Percentiles rank a stretch among this genome's conserved stretches.
phyloP scores from a whole-genome alignment of 2,888 invertebrate genomes.

The Athetis lepigone region DNA sequence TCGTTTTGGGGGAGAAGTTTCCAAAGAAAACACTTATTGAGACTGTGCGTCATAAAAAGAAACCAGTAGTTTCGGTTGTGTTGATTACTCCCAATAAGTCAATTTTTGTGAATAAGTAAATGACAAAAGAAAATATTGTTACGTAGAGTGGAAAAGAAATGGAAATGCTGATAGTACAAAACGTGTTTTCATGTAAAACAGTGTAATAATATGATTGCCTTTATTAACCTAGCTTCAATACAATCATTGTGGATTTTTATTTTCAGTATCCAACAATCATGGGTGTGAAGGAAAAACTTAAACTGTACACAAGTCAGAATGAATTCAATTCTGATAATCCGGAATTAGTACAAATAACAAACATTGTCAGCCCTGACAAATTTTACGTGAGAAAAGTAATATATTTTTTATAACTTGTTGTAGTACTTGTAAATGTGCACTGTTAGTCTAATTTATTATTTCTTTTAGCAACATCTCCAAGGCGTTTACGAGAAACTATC shows the following conservation, averaged over 20 bases:
- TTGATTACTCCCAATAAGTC: too few relatives aligned
- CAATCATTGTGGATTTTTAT: slow-evolving; percentile 6
- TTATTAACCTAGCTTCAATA: too few relatives aligned
- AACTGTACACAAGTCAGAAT: slow-evolving; percentile 74
- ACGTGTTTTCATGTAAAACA: too few relatives aligned
- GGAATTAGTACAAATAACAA: slow-evolving; percentile 89
- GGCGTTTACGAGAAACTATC: slow-evolving; percentile 81
- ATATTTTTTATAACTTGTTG: slow-evolving; percentile 5
- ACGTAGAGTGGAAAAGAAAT: too few relatives aligned
- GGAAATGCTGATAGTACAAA: too few relatives aligned
- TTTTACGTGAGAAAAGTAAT: slow-evolving; percentile 93
- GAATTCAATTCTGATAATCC: slow-evolving; percentile 78
- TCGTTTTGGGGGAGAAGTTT: too few relatives aligned
- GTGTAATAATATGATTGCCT: too few relatives aligned
- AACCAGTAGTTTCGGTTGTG: too few relatives aligned
- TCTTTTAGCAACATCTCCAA: slow-evolving; percentile 76
- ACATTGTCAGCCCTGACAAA: slow-evolving; percentile 91
- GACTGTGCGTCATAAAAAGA: too few relatives aligned
- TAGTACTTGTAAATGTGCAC: slow-evolving; percentile 4
- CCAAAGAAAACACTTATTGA: too few relatives aligned
- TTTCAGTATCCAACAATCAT: slow-evolving; percentile 77
- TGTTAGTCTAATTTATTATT: slow-evolving; percentile 1
- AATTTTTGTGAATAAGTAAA: too few relatives aligned
- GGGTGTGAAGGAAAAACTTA: slow-evolving; percentile 75
- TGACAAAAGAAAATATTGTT: not conserved